phyloP scores from a whole-genome alignment of 2,888 invertebrate genomes.

The Drosophila vallismaia region DNA sequence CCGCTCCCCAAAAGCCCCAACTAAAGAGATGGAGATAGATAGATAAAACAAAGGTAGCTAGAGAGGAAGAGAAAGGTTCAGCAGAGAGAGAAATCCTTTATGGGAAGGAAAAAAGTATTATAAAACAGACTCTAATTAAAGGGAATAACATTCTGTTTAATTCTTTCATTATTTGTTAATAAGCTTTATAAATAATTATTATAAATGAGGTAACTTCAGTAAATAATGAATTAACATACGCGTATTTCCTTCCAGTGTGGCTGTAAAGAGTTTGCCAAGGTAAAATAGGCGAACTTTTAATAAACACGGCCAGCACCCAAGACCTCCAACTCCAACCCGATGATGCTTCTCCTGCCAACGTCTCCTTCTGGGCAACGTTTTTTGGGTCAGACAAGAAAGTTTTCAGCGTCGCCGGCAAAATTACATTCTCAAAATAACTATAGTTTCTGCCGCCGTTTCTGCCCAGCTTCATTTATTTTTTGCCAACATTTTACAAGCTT shows the following conservation, averaged over 20 bases:
- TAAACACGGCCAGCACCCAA: conserved; percentile 46
- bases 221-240: too few species aligned
- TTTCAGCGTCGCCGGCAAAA: conserved; percentile 42
- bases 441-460: conserved; percentile 30
- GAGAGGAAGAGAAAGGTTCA: not conserved
- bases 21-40: conserved; percentile 7
- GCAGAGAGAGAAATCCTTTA: conserved; percentile 5
- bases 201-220: too few species aligned
- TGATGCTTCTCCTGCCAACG: not conserved
- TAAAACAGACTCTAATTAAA: too few species aligned
- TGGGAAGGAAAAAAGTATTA: too few species aligned
- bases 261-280: conserved; percentile 5
- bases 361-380: conserved; percentile 42
- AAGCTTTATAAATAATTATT: too few species aligned
- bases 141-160: too few species aligned
- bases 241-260: not conserved
- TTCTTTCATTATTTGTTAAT: too few species aligned
- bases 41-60: conserved; percentile 26
- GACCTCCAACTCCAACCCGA: not conserved
- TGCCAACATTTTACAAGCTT: conserved; percentile 28
- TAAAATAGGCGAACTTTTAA: conserved; percentile 49
- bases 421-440: conserved; percentile 51
- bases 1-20: conserved; percentile 10
- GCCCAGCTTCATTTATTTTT: conserved; percentile 26
- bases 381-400: conserved; percentile 63